phyloP scores from a whole-genome alignment of 1,140 invertebrate genomes.

The Trichonephila clavata region DNA sequence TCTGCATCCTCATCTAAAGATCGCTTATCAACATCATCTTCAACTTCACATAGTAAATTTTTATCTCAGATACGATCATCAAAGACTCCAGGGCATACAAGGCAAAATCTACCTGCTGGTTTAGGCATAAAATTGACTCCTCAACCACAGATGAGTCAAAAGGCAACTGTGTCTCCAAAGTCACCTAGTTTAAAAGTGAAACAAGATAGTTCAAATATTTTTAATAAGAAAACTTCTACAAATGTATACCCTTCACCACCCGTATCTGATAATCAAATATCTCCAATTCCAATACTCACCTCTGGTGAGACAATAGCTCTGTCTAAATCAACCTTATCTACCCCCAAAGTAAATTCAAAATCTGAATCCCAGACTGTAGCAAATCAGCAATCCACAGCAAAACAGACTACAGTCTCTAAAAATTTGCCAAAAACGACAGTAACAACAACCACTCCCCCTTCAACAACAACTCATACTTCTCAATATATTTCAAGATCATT shows the following conservation, averaged over 20 bases:
- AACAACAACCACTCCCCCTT: not conserved
- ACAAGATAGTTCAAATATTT: slow-evolving; percentile 53
- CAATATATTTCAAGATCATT: slow-evolving; percentile 49
- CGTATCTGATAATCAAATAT: not conserved
- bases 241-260: slow-evolving; percentile 21
- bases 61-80: slow-evolving; percentile 38
- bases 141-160: slow-evolving; percentile 16
- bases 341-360: not conserved
- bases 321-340: not conserved
- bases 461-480: slow-evolving; percentile 1
- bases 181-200: slow-evolving; percentile 37
- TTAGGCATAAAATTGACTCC: slow-evolving; percentile 56
- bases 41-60: slow-evolving; percentile 51
- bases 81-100: slow-evolving; percentile 28
- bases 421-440: slow-evolving; percentile 10
- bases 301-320: slow-evolving; percentile 2
- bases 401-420: slow-evolving; percentile 30
- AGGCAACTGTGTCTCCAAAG: slow-evolving; percentile 45
- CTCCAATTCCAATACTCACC: not conserved
- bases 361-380: slow-evolving; percentile 21
- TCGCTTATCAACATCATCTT: slow-evolving; percentile 28
- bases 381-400: slow-evolving; percentile 18
- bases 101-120: slow-evolving; percentile 50
- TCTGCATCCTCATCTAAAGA: slow-evolving; percentile 31
- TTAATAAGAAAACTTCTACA: slow-evolving; percentile 47